These are phyloP conservation scores for Hypercompe scribonia DNA, from an alignment of 2,888 invertebrate species.

Conservation along the genomic window DNA sequence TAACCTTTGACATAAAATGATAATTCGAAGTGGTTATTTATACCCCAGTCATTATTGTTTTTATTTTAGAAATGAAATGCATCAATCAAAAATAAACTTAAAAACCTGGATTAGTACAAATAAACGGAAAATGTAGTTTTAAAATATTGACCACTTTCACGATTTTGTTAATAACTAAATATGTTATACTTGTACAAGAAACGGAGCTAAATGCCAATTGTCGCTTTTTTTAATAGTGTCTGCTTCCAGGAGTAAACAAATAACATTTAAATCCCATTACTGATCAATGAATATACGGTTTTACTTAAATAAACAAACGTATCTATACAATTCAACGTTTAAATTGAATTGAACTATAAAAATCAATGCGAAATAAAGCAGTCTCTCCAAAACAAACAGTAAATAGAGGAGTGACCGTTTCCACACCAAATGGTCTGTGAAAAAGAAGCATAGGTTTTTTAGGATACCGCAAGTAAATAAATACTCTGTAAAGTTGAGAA, in stretches of 20 bases:
- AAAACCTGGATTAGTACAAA: no score
- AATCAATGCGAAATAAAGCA: constrained; percentile 59
- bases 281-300: constrained; percentile 2
- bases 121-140: no score
- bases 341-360: constrained; percentile 70
- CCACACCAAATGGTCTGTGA: constrained; percentile 73
- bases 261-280: not conserved
- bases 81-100: not conserved
- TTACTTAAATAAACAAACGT: constrained; percentile 19
- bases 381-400: constrained; percentile 65
- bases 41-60: no score
- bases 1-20: not conserved
- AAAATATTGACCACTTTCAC: no score
- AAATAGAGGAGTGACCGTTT: constrained; percentile 68
- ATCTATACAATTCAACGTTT: constrained; percentile 51
- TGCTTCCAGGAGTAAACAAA: not conserved
- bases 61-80: no score
- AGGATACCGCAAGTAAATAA: constrained; percentile 44
- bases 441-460: constrained; percentile 66
- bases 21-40: no score
- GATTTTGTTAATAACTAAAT: no score
- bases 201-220: not conserved
- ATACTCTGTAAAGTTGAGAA: not conserved
- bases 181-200: not conserved
- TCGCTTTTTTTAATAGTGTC: not conserved